Evolutionary conservation across 2,797 vertebrate genomes (phyloP).

Genomic region (Garrulus glandarius): DNA sequence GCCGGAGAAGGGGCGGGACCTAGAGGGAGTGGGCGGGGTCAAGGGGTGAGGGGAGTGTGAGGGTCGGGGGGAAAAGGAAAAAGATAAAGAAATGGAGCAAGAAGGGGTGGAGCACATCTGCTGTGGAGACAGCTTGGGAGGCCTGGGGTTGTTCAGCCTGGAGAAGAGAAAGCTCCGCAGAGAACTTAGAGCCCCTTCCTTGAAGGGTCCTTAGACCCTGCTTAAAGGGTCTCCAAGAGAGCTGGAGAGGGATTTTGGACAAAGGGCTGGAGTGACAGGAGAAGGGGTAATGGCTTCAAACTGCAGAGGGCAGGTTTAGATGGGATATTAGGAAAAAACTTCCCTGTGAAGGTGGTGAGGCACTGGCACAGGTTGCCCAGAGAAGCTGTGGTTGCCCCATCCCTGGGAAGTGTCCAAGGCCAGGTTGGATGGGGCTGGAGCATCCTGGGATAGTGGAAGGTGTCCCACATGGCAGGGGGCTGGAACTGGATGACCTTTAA

Average conservation of each 20-base stretch:
- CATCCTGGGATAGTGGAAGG: not conserved
- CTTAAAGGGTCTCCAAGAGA: not conserved
- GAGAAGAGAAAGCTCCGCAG: not conserved
- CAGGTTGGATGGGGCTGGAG: not conserved
- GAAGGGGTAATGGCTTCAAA: not conserved
- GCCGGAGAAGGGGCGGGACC: fast-evolving
- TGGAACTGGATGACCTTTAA: not conserved
- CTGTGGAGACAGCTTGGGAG: not conserved
- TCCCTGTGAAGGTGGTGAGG: not conserved
- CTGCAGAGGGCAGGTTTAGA: not conserved
- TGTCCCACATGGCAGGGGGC: not conserved
- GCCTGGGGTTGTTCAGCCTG: not conserved
- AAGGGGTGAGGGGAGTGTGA: not conserved
- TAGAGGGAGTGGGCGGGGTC: fast-evolving
- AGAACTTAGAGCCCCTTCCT: not conserved
- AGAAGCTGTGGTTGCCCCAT: not conserved
- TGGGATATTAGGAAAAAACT: not conserved
- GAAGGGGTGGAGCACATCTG: fast-evolving
- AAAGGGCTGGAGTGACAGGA: not conserved
- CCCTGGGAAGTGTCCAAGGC: not conserved
- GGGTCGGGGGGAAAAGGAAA: not conserved
- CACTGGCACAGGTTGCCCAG: not conserved
- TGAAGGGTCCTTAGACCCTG: not conserved
- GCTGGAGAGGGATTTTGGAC: not conserved
- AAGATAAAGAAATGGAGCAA: fast-evolving